Percentiles rank a stretch among this genome's conserved stretches.
Evolutionary conservation across 92 coral and sea anemone genomes (phyloP).

Genomic region (Meandrina meandrites): DNA sequence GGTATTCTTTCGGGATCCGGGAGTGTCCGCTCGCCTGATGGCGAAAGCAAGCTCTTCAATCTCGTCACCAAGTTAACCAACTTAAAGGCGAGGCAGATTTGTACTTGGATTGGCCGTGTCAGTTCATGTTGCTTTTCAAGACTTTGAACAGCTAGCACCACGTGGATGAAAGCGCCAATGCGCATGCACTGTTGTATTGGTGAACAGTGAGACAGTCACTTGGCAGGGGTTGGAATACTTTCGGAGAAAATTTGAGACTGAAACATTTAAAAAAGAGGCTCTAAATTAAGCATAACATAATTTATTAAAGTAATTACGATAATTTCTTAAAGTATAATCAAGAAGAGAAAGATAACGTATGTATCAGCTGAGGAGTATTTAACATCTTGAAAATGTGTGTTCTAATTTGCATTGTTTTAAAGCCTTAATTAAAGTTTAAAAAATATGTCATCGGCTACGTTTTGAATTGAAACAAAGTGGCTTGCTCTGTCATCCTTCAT

Average conservation of each 20-base stretch:
- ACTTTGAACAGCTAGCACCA: constrained; percentile 6
- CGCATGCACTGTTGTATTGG: background rate
- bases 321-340: background rate
- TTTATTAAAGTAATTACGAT: background rate
- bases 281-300: background rate
- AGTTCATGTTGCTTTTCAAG: constrained; percentile 45
- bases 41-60: constrained; percentile 43
- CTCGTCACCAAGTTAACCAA: constrained; percentile 61
- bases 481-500: too few species aligned
- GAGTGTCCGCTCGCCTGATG: constrained; percentile 25
- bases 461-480: too few species aligned
- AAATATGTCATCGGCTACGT: too few species aligned
- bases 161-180: background rate
- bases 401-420: background rate
- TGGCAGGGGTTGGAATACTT: background rate
- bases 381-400: background rate
- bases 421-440: background rate
- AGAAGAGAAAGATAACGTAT: background rate
- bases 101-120: constrained; percentile 62
- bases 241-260: background rate
- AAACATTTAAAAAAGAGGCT: background rate
- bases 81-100: constrained; percentile 57
- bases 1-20: constrained; percentile 75
- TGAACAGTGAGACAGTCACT: background rate
- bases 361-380: background rate